A percentile compares a stretch with the other conserved stretches of the same genome.
Conservation (phyloP, 2,888 invertebrate species). For the Cheilosia grossa region DNA sequence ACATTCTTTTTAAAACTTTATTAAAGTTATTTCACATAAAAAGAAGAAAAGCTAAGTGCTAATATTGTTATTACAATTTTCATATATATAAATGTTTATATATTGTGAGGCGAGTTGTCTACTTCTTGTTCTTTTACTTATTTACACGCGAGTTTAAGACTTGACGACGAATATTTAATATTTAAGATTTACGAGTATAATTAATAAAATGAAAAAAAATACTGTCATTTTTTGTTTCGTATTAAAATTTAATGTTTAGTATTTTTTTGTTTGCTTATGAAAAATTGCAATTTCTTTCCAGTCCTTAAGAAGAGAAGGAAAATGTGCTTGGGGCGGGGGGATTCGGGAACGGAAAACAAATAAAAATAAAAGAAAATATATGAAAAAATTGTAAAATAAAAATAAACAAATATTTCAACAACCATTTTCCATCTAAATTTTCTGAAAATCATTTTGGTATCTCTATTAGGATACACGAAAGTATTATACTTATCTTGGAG, state of each 20-base stretch:
- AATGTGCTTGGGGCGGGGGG: slow-evolving; percentile 5
- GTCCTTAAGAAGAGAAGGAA: slow-evolving; percentile 42
- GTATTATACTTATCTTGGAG: slow-evolving; percentile 44
- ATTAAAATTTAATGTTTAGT: slow-evolving; percentile 51
- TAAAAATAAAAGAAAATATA: slow-evolving; percentile 41
- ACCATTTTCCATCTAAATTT: slow-evolving; percentile 66
- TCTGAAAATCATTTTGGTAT: slow-evolving; percentile 35
- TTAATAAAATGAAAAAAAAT: slow-evolving; percentile 64
- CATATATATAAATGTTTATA: slow-evolving; percentile 52
- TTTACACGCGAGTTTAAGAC: slow-evolving; percentile 57
- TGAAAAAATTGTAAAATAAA: slow-evolving; percentile 47
- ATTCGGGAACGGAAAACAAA: slow-evolving; percentile 14
- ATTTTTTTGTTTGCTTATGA: slow-evolving; percentile 42
- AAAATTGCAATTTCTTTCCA: slow-evolving; percentile 36
- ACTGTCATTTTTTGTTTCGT: slow-evolving; percentile 74
- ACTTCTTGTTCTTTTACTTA: slow-evolving; percentile 39
- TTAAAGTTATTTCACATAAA: slow-evolving; percentile 57
- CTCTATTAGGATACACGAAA: slow-evolving; percentile 22
- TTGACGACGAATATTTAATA: slow-evolving; percentile 29
- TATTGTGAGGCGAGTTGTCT: slow-evolving; percentile 75
- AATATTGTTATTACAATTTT: slow-evolving; percentile 27
- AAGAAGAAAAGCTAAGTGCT: slow-evolving; percentile 36
- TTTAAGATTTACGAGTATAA: slow-evolving; percentile 12
- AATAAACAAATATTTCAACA: slow-evolving; percentile 65
- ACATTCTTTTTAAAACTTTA: slow-evolving; percentile 36